Conservation (phyloP, 2,888 invertebrate genomes). For the Pteria penguin region DNA sequence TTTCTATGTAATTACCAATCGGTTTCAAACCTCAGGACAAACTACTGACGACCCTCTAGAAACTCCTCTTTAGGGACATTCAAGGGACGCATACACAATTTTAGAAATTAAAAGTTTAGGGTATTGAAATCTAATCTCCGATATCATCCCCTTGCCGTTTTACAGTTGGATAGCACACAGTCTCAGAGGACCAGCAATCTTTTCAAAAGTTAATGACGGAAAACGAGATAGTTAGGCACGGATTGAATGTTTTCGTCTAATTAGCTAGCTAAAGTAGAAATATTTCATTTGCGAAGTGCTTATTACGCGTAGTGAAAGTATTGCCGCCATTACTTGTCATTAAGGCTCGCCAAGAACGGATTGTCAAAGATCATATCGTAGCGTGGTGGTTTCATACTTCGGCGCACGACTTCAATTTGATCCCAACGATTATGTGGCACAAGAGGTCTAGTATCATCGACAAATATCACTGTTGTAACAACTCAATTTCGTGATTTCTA, state of each 20-base stretch:
- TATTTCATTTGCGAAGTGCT: slow-evolving; percentile 50
- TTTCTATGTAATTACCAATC: slow-evolving; percentile 46
- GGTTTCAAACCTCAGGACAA: slow-evolving; percentile 30
- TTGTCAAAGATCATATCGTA: slow-evolving; percentile 47
- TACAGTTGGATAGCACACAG: slow-evolving; percentile 23
- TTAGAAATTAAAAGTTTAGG: slow-evolving; percentile 51
- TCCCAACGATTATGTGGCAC: slow-evolving; percentile 3
- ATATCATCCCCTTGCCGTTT: slow-evolving; percentile 39
- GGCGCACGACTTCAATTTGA: slow-evolving; percentile 28
- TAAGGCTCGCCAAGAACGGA: slow-evolving; percentile 31
- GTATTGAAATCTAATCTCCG: slow-evolving; percentile 47
- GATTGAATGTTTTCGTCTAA: slow-evolving; percentile 39
- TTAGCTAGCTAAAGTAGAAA: slow-evolving; percentile 48
- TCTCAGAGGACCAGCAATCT: slow-evolving; percentile 34
- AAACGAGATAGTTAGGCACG: slow-evolving; percentile 40
- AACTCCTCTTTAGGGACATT: slow-evolving; percentile 25
- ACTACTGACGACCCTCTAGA: slow-evolving; percentile 21
- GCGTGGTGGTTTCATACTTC: slow-evolving; percentile 21
- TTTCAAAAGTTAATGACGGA: slow-evolving; percentile 38
- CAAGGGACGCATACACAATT: slow-evolving; percentile 41
- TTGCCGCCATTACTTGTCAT: slow-evolving; percentile 41
- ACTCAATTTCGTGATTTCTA: too few species aligned
- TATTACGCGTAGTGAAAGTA: slow-evolving; percentile 42
- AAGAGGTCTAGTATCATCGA: slow-evolving; percentile 11
- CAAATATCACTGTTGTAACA: slow-evolving; percentile 29